Evolutionary conservation across 2,113 vertebrate genomes (phyloP).

Genomic region (Kobus ellipsiprymnus): DNA sequence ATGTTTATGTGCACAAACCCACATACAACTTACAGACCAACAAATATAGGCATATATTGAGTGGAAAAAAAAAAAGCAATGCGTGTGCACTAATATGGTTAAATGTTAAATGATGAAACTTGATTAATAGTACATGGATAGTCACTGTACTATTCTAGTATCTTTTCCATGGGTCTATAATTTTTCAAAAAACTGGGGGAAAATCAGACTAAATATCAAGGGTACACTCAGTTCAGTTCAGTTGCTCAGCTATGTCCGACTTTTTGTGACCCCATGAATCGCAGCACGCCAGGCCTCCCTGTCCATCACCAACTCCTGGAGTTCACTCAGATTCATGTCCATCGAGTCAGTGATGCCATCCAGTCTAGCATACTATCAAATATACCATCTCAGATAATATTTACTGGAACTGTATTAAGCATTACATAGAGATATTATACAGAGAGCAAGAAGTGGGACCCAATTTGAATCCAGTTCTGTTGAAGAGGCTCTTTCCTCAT

Average conservation of each 20-base stretch:
- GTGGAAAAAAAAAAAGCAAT: neutral
- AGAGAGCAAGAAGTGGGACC: neutral
- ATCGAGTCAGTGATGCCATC: too few species aligned
- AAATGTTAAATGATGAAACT: neutral
- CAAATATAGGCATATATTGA: neutral
- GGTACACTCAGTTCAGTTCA: neutral
- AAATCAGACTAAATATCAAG: neutral
- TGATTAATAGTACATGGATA: neutral
- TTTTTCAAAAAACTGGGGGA: slow-evolving; percentile 3
- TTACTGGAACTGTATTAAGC: neutral
- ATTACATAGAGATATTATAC: neutral
- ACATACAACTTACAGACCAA: neutral
- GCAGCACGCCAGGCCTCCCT: too few species aligned
- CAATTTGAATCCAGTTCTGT: neutral
- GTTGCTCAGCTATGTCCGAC: too few species aligned
- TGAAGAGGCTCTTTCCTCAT: neutral
- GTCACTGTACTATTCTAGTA: neutral
- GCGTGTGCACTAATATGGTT: neutral
- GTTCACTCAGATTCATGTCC: too few species aligned
- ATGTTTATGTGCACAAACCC: neutral
- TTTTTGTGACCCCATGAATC: too few species aligned
- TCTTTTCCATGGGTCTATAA: neutral
- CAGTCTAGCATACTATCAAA: neutral
- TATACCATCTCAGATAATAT: neutral
- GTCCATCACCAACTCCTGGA: too few species aligned